Evolutionary conservation across 2,113 vertebrate species (phyloP).

Genomic region (Rattus norvegicus): DNA sequence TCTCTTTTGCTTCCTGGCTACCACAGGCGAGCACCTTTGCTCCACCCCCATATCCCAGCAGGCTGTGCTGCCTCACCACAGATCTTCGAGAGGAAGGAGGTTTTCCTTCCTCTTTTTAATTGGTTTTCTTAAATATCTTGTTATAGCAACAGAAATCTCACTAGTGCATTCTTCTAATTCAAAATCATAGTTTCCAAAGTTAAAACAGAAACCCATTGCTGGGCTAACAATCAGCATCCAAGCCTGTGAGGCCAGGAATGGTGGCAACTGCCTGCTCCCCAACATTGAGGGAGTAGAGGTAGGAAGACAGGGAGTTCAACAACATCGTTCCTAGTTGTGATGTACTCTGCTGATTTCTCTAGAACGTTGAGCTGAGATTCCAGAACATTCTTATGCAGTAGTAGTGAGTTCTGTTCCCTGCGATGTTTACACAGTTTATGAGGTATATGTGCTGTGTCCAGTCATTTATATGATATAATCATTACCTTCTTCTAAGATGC

Average conservation of each 20-base stretch:
- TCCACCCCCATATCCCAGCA: neutral
- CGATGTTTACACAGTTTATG: neutral
- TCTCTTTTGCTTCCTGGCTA: neutral
- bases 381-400: neutral
- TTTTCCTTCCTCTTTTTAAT: neutral
- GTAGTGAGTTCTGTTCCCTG: no score
- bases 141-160: neutral
- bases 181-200: neutral
- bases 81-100: neutral
- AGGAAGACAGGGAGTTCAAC: neutral
- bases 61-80: neutral
- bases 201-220: neutral
- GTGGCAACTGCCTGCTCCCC: no score
- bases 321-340: neutral
- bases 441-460: neutral
- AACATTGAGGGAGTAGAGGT: neutral
- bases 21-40: neutral
- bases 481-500: neutral
- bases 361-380: neutral
- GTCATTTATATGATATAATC: neutral
- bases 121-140: neutral
- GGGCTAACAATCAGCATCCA: neutral
- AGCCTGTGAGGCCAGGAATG: neutral
- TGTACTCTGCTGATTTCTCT: neutral
- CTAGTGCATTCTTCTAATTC: neutral